Base-by-base conservation (phyloP, 1,140 invertebrate species). In the Muscidifurax raptorellus region DNA sequence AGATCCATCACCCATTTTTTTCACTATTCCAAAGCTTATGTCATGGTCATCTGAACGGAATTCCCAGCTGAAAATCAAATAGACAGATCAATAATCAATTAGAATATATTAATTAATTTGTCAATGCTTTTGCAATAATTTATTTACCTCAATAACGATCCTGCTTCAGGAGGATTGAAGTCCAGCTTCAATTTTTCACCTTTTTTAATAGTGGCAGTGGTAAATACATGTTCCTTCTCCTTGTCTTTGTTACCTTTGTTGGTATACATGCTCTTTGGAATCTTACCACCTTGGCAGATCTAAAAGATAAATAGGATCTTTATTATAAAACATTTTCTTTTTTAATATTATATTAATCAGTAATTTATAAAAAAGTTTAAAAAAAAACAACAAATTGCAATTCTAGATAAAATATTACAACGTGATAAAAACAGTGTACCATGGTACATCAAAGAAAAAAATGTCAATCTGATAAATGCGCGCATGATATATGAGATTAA, bases 11-110 rank as follows among this genome's bases (percentile, higher is more conserved):
- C 94, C 93, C 86, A 95, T 95, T 85, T 94, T 94, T 32, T 94
- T 94, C 36, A 95, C 93, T 32, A 99, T 95, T 71, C 96, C 95
- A 92, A 98, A 99, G 88, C 96, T 97, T 80, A 99, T 98, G 90
- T 98, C 98, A 90, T 98, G 96, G 82, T 95, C 95, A 86, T 98
- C 96, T 0, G 97, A 96, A 86, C 96, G 95, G 89, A 98, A 98
- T 88, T 98, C 97, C 97, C 97, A 99, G 85, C 97, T 98, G 85
- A 89, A 91, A 90, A 85, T 75, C 59, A 13, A 69, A 2, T 69
- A 5, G 10, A 69, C 28, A 69, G 13, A 18, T 64, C 72, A 72
- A 27, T 13, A 77, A 77, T 66, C 25, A 75, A 47, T 83, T 88
- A 71, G 22, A 72, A 59, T 76, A 6, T 72, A 82, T 71, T 72